phyloP scores from a whole-genome alignment of 2,888 invertebrate genomes.

The Ophion ventricosus region DNA sequence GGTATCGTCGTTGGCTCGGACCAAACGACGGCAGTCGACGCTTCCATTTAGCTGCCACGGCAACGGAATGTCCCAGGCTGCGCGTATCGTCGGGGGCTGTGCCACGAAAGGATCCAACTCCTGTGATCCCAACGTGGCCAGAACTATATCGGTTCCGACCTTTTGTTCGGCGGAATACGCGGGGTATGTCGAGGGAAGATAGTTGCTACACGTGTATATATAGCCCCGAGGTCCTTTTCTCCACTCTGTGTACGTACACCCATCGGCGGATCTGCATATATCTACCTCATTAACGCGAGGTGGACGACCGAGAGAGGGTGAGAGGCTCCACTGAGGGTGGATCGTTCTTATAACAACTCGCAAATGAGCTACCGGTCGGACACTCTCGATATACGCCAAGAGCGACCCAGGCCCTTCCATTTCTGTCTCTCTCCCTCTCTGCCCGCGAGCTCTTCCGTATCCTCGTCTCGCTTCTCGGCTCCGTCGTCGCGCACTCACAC shows the following conservation, averaged over 20 bases:
- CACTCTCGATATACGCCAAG: slow-evolving; percentile 62
- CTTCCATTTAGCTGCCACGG: not conserved
- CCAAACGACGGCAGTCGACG: not conserved
- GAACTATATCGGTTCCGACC: not conserved
- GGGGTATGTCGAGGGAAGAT: not conserved
- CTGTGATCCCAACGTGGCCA: not conserved
- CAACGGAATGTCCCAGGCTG: not conserved
- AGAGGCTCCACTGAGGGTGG: no score
- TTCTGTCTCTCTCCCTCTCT: slow-evolving; percentile 32
- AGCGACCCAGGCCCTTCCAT: slow-evolving; percentile 43
- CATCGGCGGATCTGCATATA: slow-evolving; percentile 46
- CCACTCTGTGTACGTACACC: slow-evolving; percentile 15
- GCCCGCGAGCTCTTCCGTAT: not conserved
- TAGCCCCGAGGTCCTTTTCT: slow-evolving; percentile 52
- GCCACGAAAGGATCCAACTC: not conserved
- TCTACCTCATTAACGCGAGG: slow-evolving; percentile 67
- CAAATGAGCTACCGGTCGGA: slow-evolving; percentile 67
- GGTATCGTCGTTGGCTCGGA: no score
- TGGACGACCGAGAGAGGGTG: slow-evolving; percentile 58
- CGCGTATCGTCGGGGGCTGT: not conserved
- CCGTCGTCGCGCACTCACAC: slow-evolving; percentile 5
- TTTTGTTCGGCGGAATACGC: not conserved
- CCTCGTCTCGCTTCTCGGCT: slow-evolving; percentile 12
- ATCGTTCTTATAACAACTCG: slow-evolving; percentile 66
- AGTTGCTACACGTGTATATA: slow-evolving; percentile 3